Evolutionary conservation across 2,113 vertebrate species (phyloP).

Genomic region (Sylvia atricapilla): DNA sequence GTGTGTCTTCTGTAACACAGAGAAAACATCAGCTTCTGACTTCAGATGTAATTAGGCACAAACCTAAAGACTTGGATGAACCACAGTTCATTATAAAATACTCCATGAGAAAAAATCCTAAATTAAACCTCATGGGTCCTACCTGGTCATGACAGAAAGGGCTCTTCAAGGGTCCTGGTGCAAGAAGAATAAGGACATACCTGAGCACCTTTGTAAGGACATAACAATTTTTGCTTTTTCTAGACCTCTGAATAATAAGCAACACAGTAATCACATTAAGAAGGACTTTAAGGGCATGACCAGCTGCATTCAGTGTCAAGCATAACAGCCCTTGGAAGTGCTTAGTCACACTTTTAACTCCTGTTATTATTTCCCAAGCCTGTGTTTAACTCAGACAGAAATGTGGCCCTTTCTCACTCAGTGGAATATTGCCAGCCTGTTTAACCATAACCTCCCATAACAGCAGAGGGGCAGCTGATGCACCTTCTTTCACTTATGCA

Average conservation of each 20-base stretch:
- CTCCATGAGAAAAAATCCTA: neutral
- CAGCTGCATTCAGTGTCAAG: constrained; percentile 27
- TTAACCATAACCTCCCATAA: neutral
- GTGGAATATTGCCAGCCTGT: neutral
- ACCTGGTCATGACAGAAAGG: neutral
- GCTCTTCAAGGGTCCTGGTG: neutral
- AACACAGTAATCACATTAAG: constrained; percentile 43
- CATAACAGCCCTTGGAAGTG: constrained; percentile 13
- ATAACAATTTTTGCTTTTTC: neutral
- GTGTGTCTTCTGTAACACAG: neutral
- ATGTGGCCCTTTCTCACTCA: neutral
- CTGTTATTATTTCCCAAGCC: constrained; percentile 26
- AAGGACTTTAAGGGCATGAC: constrained; percentile 37
- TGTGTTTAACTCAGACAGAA: constrained; percentile 22
- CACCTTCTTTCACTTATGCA: neutral
- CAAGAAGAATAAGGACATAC: neutral
- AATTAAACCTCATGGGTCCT: neutral
- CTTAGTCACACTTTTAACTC: constrained; percentile 55
- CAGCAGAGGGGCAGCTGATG: neutral
- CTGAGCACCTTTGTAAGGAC: neutral
- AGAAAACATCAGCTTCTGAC: neutral
- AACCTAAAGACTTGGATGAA: neutral
- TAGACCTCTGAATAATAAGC: constrained; percentile 31
- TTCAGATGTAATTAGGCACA: neutral
- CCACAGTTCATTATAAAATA: neutral